These are phyloP conservation scores for Aulostomus chinensis DNA, from an alignment of 2,797 vertebrate genomes.

Conservation along the genomic window DNA sequence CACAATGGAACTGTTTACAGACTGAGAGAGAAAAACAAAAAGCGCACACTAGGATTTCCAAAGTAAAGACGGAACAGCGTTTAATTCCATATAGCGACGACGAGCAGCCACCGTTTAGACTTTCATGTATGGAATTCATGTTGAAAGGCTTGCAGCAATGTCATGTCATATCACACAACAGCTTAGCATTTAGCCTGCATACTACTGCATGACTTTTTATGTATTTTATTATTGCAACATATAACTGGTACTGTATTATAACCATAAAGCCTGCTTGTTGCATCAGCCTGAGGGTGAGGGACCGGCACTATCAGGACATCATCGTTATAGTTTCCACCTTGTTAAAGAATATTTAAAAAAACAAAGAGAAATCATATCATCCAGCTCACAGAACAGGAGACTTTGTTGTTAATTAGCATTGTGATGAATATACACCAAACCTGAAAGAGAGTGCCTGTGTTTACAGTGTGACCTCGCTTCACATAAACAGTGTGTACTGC, in stretches of 20 bases:
- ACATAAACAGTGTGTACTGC: constrained; percentile 23
- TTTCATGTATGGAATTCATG: constrained; percentile 29
- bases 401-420: constrained; percentile 56
- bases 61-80: constrained; percentile 40
- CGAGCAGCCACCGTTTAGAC: constrained; percentile 26
- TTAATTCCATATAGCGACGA: constrained; percentile 24
- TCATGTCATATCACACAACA: constrained; percentile 33
- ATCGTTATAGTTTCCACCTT: too few species aligned
- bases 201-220: constrained; percentile 66
- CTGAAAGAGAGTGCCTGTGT: constrained; percentile 42
- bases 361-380: constrained; percentile 3
- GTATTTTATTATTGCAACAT: constrained; percentile 50
- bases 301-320: too few species aligned
- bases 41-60: constrained; percentile 65
- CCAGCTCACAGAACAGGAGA: constrained; percentile 29
- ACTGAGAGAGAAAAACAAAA: constrained; percentile 2
- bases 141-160: constrained; percentile 41
- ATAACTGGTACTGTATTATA: constrained; percentile 45
- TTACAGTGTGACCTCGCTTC: constrained; percentile 34
- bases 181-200: constrained; percentile 42
- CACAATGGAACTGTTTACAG: constrained; percentile 33
- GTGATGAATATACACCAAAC: constrained; percentile 37
- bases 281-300: constrained; percentile 16
- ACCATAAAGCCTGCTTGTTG: constrained; percentile 40
- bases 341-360: not conserved